These are phyloP conservation scores for Trachelipus rathkii DNA, from an alignment of 1,140 invertebrate genomes.

Conservation along the genomic window DNA sequence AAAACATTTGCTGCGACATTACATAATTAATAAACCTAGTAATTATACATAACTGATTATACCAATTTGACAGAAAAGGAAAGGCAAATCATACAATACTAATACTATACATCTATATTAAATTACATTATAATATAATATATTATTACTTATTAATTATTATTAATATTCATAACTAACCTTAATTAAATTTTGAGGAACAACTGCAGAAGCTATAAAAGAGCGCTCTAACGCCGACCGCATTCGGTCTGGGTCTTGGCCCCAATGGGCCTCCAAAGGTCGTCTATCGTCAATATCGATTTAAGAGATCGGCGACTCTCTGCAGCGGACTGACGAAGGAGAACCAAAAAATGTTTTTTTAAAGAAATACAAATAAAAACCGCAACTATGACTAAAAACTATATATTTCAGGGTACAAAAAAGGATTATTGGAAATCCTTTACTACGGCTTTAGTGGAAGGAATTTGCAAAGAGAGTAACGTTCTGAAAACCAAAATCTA, in stretches of 20 bases:
- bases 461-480: not conserved
- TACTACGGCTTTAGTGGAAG: not conserved
- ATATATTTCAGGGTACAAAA: not conserved
- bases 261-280: conserved; percentile 54
- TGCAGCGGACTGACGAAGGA: conserved; percentile 67
- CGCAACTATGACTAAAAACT: not conserved
- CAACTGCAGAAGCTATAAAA: conserved; percentile 91
- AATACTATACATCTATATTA: conserved; percentile 24
- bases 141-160: too few relatives aligned
- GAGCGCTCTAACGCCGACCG: conserved; percentile 75
- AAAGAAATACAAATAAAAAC: not conserved
- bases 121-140: too few relatives aligned
- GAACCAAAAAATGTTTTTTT: not conserved
- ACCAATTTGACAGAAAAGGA: too few relatives aligned
- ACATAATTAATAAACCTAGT: too few relatives aligned
- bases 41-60: too few relatives aligned
- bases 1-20: too few relatives aligned
- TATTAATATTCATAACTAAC: conserved; percentile 43
- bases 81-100: too few relatives aligned
- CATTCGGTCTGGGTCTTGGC: conserved; percentile 60
- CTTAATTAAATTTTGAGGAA: conserved; percentile 72
- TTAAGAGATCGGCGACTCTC: conserved; percentile 87
- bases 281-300: conserved; percentile 88
- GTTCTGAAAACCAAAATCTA: too few relatives aligned
- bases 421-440: not conserved